Evolutionary conservation across 1,140 invertebrate species (phyloP), one percentile per base, ranked within the genome.

Genomic region (Drosophila micromelanica): DNA sequence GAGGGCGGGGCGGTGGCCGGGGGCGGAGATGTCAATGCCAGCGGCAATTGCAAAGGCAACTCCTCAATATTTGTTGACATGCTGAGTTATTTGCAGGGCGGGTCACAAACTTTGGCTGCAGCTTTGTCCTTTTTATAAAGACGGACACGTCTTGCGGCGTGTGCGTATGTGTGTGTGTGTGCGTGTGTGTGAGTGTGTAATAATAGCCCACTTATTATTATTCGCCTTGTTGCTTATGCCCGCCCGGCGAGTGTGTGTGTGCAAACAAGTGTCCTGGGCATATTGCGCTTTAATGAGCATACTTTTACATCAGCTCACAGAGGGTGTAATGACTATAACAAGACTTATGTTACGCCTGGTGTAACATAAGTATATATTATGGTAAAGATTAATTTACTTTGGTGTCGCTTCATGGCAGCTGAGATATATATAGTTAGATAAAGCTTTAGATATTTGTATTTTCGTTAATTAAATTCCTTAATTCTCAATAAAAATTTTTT

Each of bases 201-300:
- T 86, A 87, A 86, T 87, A 86, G 80, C 81, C 77, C 78, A 81
- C 81, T 87, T 86, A 78, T 86, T 86, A 78, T 86, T 87, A 77
- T 78, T 78, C 75, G 43, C 67, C 48, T 62, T 61, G 30, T 55
- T 43, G 37, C 35, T 70, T 54, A 45, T 54, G 17, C 17, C 17
- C 17, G 55, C 38, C 20, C 55, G 59, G 30, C n/a, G 12, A 70
- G 37, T 54, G 45, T 27, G 23, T 13, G 51, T 52, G 52, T 12
- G 68, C 60, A 72, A 76, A 72, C 68, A 72, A 72, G 68, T 72
- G 73, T 76, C 48, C 27, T 32, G 68, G 48, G 68, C 68, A 65
- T 61, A 72, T 75, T 76, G 73, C 67, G 46, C 40, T 56, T 76
- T 76, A 76, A 76, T 76, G 73, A 72, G 57, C 73, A 60, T 45